Evolutionary conservation across 2,113 vertebrate genomes (phyloP), one percentile per base, ranked within the genome.

Genomic region (Leucosticte australis): DNA sequence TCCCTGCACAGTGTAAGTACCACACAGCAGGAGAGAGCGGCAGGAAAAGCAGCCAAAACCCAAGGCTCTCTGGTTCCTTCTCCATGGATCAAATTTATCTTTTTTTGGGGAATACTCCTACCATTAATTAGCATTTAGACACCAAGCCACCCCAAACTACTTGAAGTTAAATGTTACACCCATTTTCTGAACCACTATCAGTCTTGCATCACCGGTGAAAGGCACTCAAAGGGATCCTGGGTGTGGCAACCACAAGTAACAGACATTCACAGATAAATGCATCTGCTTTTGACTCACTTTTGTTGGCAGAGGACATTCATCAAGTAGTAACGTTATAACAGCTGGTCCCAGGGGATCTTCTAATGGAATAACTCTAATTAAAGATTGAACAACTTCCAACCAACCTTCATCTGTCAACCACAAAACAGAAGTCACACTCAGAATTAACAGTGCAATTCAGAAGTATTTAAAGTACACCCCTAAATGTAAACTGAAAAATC

Each of bases 261-360:
- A 67, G 62, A 42, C 62, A 39, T 18, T 33, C 11, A 8, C 35
- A 79, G 90, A 76, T 27, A 76, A 73, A 57, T 3, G 31, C 47
- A 59, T 2, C 28, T 4, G 35, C 31, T 62, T 73, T 47, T 15
- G 0, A 98, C 98, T 98, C 93, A 99, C 99, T 98, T 99, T 99
- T 96, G 99, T 99, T 90, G 99, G 99, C 89, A 99, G 97, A 3
- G 99, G 99, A 97, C 99, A 99, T 96, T 99, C 99, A 56, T 99
- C 99, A 84, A 99, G 97, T 2, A 99, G 98, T 19, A 99, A 98
- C 4, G 99, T 99, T 97, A 99, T 99, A 81, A 99, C 99, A 97
- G 99, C 99, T 89, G 99, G 99, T 95, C 99, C 99, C 96, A 99
- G 87, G 12, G 99, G 99, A 97, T 99, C 99, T 96, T 99, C 99